Conservation (phyloP, 2,888 invertebrate species). For the Gandaritis pyraliata region DNA sequence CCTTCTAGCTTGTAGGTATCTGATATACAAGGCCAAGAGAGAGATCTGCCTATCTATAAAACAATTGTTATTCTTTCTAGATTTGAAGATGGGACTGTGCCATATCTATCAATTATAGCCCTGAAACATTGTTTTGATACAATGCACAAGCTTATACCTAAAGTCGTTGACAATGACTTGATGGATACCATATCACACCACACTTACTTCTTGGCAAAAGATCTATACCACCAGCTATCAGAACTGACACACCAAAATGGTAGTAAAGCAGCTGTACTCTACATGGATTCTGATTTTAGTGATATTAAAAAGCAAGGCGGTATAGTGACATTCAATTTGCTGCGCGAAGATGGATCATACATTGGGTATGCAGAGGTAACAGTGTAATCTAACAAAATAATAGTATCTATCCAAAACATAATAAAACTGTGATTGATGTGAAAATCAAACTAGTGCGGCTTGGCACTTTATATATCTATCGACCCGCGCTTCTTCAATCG, state of each 20-base stretch:
- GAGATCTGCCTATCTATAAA: too few relatives aligned
- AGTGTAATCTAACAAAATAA: constrained; percentile 33
- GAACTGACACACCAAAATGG: constrained; percentile 89
- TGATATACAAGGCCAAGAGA: too few relatives aligned
- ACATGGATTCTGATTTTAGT: constrained; percentile 89
- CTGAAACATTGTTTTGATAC: constrained; percentile 93
- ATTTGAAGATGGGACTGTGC: constrained; percentile 97
- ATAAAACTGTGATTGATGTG: too few relatives aligned
- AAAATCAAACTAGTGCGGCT: too few relatives aligned
- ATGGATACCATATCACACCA: constrained; percentile 89
- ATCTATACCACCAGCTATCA: constrained; percentile 86
- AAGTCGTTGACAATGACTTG: constrained; percentile 65
- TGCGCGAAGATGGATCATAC: constrained; percentile 89
- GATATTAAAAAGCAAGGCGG: constrained; percentile 89
- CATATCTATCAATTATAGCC: constrained; percentile 93
- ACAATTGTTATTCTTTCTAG: constrained; percentile 76
- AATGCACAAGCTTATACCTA: constrained; percentile 86
- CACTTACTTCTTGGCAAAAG: constrained; percentile 90
- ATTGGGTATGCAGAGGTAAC: constrained; percentile 95
- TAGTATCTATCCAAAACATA: too few relatives aligned
- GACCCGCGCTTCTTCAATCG: too few relatives aligned
- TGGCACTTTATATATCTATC: too few relatives aligned
- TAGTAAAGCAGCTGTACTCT: constrained; percentile 87
- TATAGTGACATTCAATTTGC: constrained; percentile 94
- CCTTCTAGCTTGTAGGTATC: too few relatives aligned